A percentile compares a stretch with the other conserved stretches of the same genome.
These are phyloP conservation scores for Hypomecis atomaria DNA, from an alignment of 2,888 invertebrate genomes.

Conservation along the genomic window DNA sequence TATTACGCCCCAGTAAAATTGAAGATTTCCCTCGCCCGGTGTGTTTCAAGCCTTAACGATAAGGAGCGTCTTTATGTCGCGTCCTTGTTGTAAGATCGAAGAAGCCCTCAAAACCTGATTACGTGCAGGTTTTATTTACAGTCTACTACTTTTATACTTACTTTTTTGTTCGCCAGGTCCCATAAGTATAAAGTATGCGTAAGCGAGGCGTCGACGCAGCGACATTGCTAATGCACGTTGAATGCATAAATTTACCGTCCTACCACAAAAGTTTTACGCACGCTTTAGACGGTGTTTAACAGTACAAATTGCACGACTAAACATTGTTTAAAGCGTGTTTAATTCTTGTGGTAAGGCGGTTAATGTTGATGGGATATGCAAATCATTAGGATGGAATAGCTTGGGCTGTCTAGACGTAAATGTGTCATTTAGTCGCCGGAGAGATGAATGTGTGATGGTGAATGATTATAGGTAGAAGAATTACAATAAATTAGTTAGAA, in stretches of 20 bases:
- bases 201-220: constrained; percentile 1
- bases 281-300: too few relatives aligned
- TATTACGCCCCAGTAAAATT: too few relatives aligned
- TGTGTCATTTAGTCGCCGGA: too few relatives aligned
- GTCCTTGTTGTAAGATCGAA: constrained; percentile 44
- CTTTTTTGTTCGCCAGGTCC: not conserved
- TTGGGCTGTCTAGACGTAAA: too few relatives aligned
- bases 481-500: too few relatives aligned
- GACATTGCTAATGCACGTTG: constrained; percentile 19
- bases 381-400: not conserved
- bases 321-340: too few relatives aligned
- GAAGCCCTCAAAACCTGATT: constrained; percentile 52
- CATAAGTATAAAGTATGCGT: not conserved
- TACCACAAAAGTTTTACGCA: too few relatives aligned
- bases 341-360: too few relatives aligned
- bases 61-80: constrained; percentile 33
- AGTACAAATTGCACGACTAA: too few relatives aligned
- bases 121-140: constrained; percentile 41
- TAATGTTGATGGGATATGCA: constrained; percentile 1
- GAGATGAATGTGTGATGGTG: too few relatives aligned
- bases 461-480: too few relatives aligned
- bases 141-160: not conserved
- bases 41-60: constrained; percentile 18
- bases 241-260: not conserved
- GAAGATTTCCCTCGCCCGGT: constrained; percentile 2